A percentile compares a stretch with the other conserved stretches of the same genome.
Evolutionary conservation across 2,888 invertebrate genomes (phyloP).

Genomic region (Thymelicus acteon): DNA sequence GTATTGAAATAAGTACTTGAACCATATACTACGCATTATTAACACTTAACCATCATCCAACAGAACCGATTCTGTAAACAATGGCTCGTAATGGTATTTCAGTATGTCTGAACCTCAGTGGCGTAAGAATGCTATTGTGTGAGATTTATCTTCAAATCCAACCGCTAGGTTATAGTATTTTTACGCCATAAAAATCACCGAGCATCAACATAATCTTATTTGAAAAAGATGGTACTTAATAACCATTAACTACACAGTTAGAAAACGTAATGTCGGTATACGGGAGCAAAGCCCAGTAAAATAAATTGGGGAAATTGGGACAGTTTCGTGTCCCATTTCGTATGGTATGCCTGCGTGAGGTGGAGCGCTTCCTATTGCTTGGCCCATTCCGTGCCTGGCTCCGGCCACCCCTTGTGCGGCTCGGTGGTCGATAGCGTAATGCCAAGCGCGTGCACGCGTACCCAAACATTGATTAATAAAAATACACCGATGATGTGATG

Average conservation of each 20-base stretch:
- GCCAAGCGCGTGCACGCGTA: conserved; percentile 50
- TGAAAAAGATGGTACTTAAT: background rate
- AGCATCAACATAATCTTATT: background rate
- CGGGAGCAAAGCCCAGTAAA: background rate
- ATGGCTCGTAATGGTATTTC: conserved; percentile 72
- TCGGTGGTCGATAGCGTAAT: conserved; percentile 59
- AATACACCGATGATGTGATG: conserved; percentile 52
- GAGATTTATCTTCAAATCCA: conserved; percentile 57
- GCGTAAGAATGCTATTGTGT: conserved; percentile 69
- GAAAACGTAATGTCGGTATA: background rate
- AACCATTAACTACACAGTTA: background rate
- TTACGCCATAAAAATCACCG: conserved; percentile 5
- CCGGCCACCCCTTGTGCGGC: conserved; percentile 63
- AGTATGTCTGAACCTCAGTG: conserved; percentile 69
- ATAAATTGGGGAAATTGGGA: conserved; percentile 46
- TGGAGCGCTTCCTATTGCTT: conserved; percentile 59
- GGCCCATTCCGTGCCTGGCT: conserved; percentile 72
- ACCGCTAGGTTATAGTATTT: conserved; percentile 31
- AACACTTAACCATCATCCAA: conserved; percentile 60
- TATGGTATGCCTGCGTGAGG: conserved; percentile 66
- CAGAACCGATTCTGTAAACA: conserved; percentile 72
- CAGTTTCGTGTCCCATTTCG: conserved; percentile 60
- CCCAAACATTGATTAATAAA: conserved; percentile 42
- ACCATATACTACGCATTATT: conserved; percentile 44
- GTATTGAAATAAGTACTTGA: conserved; percentile 48